Evolutionary conservation across 2,797 vertebrate genomes (phyloP), one percentile per base, ranked within the genome.

Genomic region (Nyctibius grandis): DNA sequence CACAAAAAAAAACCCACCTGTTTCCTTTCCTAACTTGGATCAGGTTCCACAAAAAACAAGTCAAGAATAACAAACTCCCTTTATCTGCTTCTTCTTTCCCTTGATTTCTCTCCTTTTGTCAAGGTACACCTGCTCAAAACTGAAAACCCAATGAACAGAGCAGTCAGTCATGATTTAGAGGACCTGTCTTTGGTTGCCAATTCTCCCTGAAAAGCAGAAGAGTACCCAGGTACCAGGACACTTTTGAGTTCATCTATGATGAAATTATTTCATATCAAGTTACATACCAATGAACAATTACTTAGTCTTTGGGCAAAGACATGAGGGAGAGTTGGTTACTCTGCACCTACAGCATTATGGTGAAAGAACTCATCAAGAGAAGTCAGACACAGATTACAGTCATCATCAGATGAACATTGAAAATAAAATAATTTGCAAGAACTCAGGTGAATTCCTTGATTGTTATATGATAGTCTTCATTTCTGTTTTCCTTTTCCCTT

Each of bases 1-100:
- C 22, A 44, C 9, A 33, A 61, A 60, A 34, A 70, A 26, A 3
- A 0, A 26, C 15, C n/a, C 11, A 42, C 7, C 4, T 18, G 1
- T 70, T 87, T 90, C 34, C 60, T 84, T 42, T 90, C 33, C 25
- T 63, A 28, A 34, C 16, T 67, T 21, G 28, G 56, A 50, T 54
- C 31, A n/a, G 5, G 15, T 57, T 85, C 28, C 25, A 56, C 22
- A 28, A 80, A 63, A 73, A 59, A 0, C 8, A 64, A 59, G 36
- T 5, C 6, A 53, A 50, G 20, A 53, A 33, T 44, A 34, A 68
- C 14, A 42, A 57, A 54, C 22, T 76, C 36, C 10, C 9, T 50
- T 70, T 36, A 45, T 29, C 44, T 54, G 13, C 5, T 85, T 36
- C 11, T 38, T 80, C 47, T 29, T 6, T 25, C 9, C 18, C 8